phyloP scores from a whole-genome alignment of 2,888 invertebrate species.

The Drosophila quasianomalipes region DNA sequence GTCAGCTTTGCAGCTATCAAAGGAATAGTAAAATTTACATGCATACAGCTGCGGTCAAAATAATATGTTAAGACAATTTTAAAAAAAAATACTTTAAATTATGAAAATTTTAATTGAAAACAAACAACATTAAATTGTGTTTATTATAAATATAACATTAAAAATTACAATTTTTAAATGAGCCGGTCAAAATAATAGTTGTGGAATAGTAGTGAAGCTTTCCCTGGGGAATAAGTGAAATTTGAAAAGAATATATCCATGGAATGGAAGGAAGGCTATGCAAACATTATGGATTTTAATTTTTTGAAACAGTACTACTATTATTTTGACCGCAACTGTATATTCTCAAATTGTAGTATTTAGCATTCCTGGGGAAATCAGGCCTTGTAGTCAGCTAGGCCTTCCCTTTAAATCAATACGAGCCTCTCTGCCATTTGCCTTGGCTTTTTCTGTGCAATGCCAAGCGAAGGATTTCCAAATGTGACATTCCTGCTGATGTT shows the following conservation, averaged over 20 bases:
- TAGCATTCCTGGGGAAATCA: slow-evolving; percentile 11
- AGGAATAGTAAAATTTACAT: not conserved
- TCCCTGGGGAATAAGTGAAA: not conserved
- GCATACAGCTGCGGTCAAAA: not conserved
- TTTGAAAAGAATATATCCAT: not conserved
- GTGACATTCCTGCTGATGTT: slow-evolving; percentile 58
- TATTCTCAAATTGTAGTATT: not conserved
- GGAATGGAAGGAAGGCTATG: not conserved
- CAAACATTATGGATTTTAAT: too few species aligned
- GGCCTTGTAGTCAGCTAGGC: slow-evolving; percentile 17
- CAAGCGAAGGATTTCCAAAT: slow-evolving; percentile 66
- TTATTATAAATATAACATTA: not conserved
- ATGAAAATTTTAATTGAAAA: not conserved
- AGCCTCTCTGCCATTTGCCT: slow-evolving; percentile 31
- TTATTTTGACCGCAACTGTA: not conserved
- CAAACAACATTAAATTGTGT: too few species aligned
- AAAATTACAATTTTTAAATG: not conserved
- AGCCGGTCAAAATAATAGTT: not conserved
- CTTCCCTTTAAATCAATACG: slow-evolving; percentile 53
- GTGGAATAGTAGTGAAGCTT: not conserved
- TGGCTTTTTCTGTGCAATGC: slow-evolving; percentile 41
- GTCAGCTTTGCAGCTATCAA: not conserved
- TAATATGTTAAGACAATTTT: not conserved
- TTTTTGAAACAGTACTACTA: slow-evolving; percentile 19
- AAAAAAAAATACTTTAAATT: not conserved